Evolutionary conservation across 2,797 vertebrate species (phyloP).

Genomic region (Menidia menidia): DNA sequence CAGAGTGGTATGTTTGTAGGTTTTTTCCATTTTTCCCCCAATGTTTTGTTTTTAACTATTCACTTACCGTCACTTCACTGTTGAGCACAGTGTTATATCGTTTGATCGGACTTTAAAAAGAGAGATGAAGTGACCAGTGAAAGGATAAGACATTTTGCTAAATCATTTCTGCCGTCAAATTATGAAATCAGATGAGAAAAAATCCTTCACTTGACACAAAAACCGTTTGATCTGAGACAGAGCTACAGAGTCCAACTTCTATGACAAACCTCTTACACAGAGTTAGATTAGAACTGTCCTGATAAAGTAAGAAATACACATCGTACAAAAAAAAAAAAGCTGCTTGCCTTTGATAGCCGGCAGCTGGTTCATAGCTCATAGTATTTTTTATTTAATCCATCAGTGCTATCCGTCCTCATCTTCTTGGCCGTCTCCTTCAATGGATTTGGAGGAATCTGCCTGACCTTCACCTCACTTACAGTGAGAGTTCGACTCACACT

Average conservation of each 20-base stretch:
- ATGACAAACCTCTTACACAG: too few species aligned
- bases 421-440: conserved; percentile 90
- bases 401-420: conserved; percentile 84
- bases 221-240: too few species aligned
- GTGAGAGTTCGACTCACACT: conserved; percentile 71
- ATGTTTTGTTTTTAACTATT: neutral
- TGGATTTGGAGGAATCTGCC: conserved; percentile 91
- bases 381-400: conserved; percentile 28
- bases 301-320: too few species aligned
- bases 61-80: neutral
- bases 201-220: neutral
- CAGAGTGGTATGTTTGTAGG: neutral
- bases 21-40: neutral
- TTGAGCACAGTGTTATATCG: neutral
- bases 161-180: neutral
- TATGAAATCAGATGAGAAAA: neutral
- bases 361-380: neutral
- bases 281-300: too few species aligned
- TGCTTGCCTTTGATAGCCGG: too few species aligned
- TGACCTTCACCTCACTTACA: conserved; percentile 91
- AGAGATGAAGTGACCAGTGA: neutral
- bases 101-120: neutral
- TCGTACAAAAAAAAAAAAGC: too few species aligned
- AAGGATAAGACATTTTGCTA: neutral
- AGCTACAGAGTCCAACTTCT: too few species aligned